Base-by-base conservation (phyloP, 2,113 vertebrate species). In the Pangasianodon gigas region DNA sequence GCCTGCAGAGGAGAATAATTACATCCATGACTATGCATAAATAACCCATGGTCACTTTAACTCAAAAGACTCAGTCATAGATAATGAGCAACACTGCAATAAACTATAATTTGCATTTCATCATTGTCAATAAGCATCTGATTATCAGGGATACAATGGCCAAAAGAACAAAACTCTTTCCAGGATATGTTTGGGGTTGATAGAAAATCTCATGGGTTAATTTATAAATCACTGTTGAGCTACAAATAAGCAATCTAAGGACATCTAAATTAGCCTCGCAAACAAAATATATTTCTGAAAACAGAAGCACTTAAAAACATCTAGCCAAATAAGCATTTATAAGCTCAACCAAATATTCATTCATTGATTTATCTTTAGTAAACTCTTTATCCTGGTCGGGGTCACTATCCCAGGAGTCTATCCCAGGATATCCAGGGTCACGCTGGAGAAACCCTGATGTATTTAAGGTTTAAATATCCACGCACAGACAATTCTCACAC, bases 1-100 rank as follows among this genome's bases (percentile, higher is more conserved):
- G 91, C 92, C 93, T 92, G 93, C 93, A 92, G 41, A 89, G 87
- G 87, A 75, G 85, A 93, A 92, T 95, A 95, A 95, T 95, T 95
- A 94, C 87, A 67, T 95, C 92, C 94, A 94, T 95, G 94, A 92
- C 75, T 71, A 89, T 90, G 94, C 95, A 96, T 95, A 95, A 95
- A 95, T 96, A 95, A 94, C 67, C 90, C 24, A 54, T 89, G 54
- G 87, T 90, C 91, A 89, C 67, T 46, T 87, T 90, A 93, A 94
- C 95, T 94, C 91, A 89, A 88, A 91, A 92, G 89, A 75, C 88
- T 89, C 48, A 79, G 44, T 86, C 92, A 90, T 74, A 91, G 75
- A 93, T 89, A 93, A 94, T 92, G 90, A 92, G 82, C 89, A 77
- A 87, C 87, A 85, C 52, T 54, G 13, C 52, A 54, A 54, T 93